Percentiles rank a stretch among this genome's conserved stretches.
Evolutionary conservation across 2,888 invertebrate genomes (phyloP).

Genomic region (Melinopterus prodromus): DNA sequence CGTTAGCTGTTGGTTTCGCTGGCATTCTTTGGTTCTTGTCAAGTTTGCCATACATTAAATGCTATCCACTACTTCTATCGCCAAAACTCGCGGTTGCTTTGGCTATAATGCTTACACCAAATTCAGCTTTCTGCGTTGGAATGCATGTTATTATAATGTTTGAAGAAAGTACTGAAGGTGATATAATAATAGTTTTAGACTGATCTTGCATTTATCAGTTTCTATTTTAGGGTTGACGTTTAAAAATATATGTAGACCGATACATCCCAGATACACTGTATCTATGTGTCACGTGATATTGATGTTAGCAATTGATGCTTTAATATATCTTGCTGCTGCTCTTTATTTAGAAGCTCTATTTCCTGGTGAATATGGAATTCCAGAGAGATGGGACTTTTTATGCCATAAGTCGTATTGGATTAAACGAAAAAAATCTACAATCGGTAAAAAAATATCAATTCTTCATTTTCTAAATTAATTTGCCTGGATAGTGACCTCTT

Average conservation of each 20-base stretch:
- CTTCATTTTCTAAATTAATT: slow-evolving; percentile 50
- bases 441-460: neutral
- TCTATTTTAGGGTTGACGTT: neutral
- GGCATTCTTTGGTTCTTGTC: slow-evolving; percentile 80
- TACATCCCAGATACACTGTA: neutral
- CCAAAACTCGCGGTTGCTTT: slow-evolving; percentile 61
- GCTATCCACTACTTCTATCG: neutral
- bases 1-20: slow-evolving; percentile 78
- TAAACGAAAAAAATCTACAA: slow-evolving; percentile 32
- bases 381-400: slow-evolving; percentile 75
- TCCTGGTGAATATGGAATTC: slow-evolving; percentile 68
- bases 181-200: neutral
- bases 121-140: slow-evolving; percentile 86
- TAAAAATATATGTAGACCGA: neutral
- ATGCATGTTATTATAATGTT: slow-evolving; percentile 76
- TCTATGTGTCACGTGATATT: slow-evolving; percentile 74
- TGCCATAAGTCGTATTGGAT: slow-evolving; percentile 62
- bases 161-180: slow-evolving; percentile 76
- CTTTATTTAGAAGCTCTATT: slow-evolving; percentile 87
- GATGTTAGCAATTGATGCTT: slow-evolving; percentile 73
- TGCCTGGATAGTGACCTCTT: neutral
- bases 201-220: neutral
- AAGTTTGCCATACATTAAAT: slow-evolving; percentile 70
- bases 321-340: slow-evolving; percentile 78
- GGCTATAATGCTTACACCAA: slow-evolving; percentile 71